These are phyloP conservation scores for Sesamia inferens DNA, from an alignment of 2,888 invertebrate genomes.

Conservation along the genomic window DNA sequence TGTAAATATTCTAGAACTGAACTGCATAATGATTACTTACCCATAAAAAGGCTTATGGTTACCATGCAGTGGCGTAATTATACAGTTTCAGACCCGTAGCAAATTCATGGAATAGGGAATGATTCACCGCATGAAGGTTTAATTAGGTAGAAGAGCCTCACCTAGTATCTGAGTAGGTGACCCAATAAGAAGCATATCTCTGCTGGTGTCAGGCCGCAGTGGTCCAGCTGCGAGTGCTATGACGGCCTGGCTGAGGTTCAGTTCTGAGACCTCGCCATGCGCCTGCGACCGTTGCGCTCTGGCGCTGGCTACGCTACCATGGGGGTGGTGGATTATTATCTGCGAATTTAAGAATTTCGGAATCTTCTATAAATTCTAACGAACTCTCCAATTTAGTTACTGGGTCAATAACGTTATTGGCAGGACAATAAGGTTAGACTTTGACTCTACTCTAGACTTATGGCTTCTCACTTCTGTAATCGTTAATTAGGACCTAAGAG, in stretches of 20 bases:
- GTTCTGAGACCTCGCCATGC: conserved; percentile 92
- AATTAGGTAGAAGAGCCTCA: conserved; percentile 67
- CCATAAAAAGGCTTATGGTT: not conserved
- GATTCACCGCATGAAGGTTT: no score
- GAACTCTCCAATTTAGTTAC: not conserved
- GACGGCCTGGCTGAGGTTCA: conserved; percentile 95
- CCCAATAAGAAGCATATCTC: conserved; percentile 95
- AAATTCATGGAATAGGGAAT: no score
- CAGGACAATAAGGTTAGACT: not conserved
- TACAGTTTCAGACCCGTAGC: no score
- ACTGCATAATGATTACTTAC: not conserved
- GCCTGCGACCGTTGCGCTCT: conserved; percentile 91
- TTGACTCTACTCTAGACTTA: not conserved
- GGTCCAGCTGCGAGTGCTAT: conserved; percentile 94
- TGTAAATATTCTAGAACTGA: no score
- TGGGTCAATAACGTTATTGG: no score
- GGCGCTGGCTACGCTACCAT: conserved; percentile 91
- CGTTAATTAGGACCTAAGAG: not conserved
- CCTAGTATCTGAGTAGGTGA: conserved; percentile 85
- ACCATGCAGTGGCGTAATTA: no score
- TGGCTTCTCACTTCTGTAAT: not conserved
- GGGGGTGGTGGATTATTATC: conserved; percentile 96
- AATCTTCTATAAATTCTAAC: not conserved
- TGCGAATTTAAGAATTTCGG: conserved; percentile 67
- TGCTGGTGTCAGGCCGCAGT: conserved; percentile 91